Conservation (phyloP, 2,797 vertebrate species). For the Spinibarbus caldwelli region DNA sequence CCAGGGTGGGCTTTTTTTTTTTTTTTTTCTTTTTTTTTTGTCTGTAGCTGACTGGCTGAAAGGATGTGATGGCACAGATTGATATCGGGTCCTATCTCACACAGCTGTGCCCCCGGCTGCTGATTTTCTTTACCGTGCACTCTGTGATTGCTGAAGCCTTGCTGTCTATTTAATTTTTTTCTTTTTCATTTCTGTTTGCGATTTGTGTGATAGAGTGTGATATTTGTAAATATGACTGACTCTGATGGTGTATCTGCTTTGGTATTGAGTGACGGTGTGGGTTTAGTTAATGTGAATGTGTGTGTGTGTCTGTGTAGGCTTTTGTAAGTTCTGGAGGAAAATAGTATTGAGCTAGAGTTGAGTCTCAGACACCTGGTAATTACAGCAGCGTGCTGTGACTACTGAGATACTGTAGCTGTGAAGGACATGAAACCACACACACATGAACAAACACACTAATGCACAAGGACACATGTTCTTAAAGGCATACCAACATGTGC, state of each 20-base stretch:
- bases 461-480: neutral
- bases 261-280: slow-evolving; percentile 25
- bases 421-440: slow-evolving; percentile 13
- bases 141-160: slow-evolving; percentile 16
- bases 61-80: slow-evolving; percentile 30
- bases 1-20: neutral
- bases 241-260: slow-evolving; percentile 19
- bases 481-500: neutral
- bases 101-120: slow-evolving; percentile 22
- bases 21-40: neutral
- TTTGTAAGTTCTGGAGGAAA: slow-evolving; percentile 26
- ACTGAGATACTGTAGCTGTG: slow-evolving; percentile 18
- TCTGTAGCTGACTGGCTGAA: neutral
- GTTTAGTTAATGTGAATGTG: slow-evolving; percentile 19
- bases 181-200: neutral
- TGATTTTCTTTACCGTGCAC: slow-evolving; percentile 5
- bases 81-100: slow-evolving; percentile 5
- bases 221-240: slow-evolving; percentile 20
- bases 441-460: neutral
- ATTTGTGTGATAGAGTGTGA: slow-evolving; percentile 29
- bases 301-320: slow-evolving; percentile 4
- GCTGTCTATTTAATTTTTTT: neutral
- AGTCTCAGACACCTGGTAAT: slow-evolving; percentile 30
- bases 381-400: slow-evolving; percentile 20
- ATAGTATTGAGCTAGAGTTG: slow-evolving; percentile 16